Base-by-base conservation (phyloP, 2,797 vertebrate genomes). In the Chelonia mydas region DNA sequence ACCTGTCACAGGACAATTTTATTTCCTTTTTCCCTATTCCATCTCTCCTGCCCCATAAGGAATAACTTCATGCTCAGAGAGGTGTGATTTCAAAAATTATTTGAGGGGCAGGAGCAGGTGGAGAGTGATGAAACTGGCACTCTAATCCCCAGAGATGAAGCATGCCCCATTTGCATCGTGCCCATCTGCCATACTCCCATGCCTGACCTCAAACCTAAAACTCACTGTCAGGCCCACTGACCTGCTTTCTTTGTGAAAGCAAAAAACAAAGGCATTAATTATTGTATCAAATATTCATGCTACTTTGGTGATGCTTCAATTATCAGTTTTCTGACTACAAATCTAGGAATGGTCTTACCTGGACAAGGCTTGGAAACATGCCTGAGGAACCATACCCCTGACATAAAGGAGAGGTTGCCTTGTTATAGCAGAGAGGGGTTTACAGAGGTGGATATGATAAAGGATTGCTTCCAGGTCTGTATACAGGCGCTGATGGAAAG, bases 401-500 rank as follows among this genome's bases (percentile, higher is more conserved):
- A 99, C 12, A 65, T 98, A 99, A 82, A 99, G 82, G 47, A 90
- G 94, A 6, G 98, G 96, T 11, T 97, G 95, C 78, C 92, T 98
- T 96, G 98, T 78, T 84, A 99, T 97, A 86, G 33, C 74, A 13
- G 96, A 94, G 37, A 99, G 95, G 1, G 99, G 98, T 93, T 96
- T 94, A 55, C 88, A 94, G 79, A 99, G 98, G 94, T 86, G 90
- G 90, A 99, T 84, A 1, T 98, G 98, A 90, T 95, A 98, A 72
- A 99, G 84, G 49, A 97, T 6, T 13, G 98, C 33, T 57, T 98
- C 98, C 94, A 99, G 97, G 47, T 98, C 97, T 31, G 96, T 93
- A 37, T 99, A 99, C 49, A 98, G 94, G 79, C 98, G 98, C 76
- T 92, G 96, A 37, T 91, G 97, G 97, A 99, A 99, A 86, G 96